Conservation (phyloP, 2,888 invertebrate genomes). For the Tubulanus polymorphus region DNA sequence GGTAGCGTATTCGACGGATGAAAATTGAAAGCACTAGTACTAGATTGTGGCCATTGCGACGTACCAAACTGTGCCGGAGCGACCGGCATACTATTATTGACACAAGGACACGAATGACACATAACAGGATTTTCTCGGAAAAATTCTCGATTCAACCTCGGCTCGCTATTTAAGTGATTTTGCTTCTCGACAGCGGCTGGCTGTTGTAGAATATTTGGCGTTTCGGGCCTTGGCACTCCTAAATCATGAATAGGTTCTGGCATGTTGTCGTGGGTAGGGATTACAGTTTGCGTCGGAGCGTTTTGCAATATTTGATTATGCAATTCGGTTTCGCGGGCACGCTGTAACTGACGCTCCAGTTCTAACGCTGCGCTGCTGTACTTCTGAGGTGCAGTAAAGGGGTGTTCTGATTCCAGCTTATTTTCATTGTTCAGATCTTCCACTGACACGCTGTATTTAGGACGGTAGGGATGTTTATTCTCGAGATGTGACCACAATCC, state of each 20-base stretch:
- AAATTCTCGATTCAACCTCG: not conserved
- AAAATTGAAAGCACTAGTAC: no score
- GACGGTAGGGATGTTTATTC: slow-evolving; percentile 29
- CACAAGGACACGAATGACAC: not conserved
- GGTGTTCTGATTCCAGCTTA: not conserved
- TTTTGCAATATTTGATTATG: not conserved
- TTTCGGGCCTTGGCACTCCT: no score
- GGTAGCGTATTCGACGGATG: not conserved
- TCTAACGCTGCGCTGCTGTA: not conserved
- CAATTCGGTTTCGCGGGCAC: not conserved
- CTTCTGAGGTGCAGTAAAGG: not conserved
- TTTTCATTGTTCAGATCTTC: not conserved
- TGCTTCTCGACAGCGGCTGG: not conserved
- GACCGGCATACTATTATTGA: not conserved
- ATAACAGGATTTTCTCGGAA: not conserved
- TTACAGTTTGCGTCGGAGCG: not conserved
- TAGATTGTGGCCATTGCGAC: no score
- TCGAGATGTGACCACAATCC: slow-evolving; percentile 35
- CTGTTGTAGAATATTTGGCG: not conserved
- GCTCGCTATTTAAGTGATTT: not conserved
- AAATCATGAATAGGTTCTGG: not conserved
- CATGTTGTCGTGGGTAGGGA: no score
- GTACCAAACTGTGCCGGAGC: no score
- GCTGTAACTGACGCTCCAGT: not conserved
- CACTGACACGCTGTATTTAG: not conserved